These are phyloP conservation scores for Shinisaurus crocodilurus DNA, from an alignment of 2,113 vertebrate species.

Conservation along the genomic window DNA sequence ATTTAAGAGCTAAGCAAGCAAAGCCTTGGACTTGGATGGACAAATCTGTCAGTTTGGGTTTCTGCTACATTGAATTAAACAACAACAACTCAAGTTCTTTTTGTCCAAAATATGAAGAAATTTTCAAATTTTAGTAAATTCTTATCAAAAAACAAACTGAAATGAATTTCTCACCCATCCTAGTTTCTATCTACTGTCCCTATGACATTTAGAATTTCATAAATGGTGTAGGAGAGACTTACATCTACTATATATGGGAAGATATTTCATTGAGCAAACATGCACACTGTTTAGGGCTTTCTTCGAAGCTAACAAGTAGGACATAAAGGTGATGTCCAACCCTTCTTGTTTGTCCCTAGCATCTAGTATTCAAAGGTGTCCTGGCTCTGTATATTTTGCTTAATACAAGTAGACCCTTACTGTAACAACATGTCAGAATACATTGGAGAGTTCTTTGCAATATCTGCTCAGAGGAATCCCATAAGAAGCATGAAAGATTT, in stretches of 20 bases:
- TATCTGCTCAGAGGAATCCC: slow-evolving; percentile 21
- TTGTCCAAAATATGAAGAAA: too few relatives aligned
- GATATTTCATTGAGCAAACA: background rate
- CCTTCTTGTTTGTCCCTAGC: background rate
- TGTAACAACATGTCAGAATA: slow-evolving; percentile 38
- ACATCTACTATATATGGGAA: background rate
- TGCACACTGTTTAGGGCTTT: too few relatives aligned
- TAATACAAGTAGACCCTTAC: background rate
- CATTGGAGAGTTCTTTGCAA: slow-evolving; percentile 34
- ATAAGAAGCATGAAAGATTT: slow-evolving; percentile 28
- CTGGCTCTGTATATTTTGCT: background rate
- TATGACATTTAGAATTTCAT: background rate
- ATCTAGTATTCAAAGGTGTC: background rate
- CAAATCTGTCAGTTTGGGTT: too few relatives aligned
- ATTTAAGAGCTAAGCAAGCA: too few relatives aligned
- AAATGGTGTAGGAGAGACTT: background rate
- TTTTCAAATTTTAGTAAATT: too few relatives aligned
- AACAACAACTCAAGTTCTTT: too few relatives aligned
- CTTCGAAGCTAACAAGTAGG: too few relatives aligned
- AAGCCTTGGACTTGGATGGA: too few relatives aligned
- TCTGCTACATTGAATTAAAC: too few relatives aligned
- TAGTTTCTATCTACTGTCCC: background rate
- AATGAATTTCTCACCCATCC: too few relatives aligned
- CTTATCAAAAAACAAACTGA: too few relatives aligned
- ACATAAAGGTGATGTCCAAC: background rate